phyloP scores from a whole-genome alignment of 2,113 vertebrate genomes.

The Melanerpes formicivorus region DNA sequence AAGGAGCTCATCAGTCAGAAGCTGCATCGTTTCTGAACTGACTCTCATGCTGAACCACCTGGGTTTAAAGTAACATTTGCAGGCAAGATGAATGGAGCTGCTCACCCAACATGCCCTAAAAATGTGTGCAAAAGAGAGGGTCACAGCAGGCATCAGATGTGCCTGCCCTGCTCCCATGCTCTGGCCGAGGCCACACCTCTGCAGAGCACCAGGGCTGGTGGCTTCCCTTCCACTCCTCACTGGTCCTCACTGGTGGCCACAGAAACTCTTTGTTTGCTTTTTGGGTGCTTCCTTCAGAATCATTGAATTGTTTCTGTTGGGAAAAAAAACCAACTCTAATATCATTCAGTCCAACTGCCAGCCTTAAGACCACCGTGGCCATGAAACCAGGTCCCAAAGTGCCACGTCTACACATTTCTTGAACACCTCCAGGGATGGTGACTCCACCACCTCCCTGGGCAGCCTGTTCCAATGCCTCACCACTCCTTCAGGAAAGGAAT shows the following conservation, averaged over 20 bases:
- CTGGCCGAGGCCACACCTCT: background rate
- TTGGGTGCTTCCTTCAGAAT: background rate
- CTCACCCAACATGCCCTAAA: background rate
- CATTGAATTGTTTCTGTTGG: too few species aligned
- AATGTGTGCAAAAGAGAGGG: background rate
- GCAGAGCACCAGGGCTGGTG: accelerated
- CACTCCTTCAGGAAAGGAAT: too few species aligned
- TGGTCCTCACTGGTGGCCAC: accelerated
- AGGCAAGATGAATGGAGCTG: background rate
- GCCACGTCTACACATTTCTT: too few species aligned
- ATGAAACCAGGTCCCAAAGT: too few species aligned
- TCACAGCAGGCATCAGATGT: background rate
- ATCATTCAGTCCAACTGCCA: too few species aligned
- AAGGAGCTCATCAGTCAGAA: constrained; percentile 52
- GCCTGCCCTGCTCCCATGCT: accelerated
- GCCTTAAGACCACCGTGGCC: too few species aligned
- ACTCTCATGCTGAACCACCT: constrained; percentile 38
- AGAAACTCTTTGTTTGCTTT: background rate
- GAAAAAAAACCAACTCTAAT: too few species aligned
- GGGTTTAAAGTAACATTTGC: constrained; percentile 38
- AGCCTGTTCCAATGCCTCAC: too few species aligned
- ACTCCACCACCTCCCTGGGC: too few species aligned
- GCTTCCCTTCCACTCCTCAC: background rate
- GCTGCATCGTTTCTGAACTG: constrained; percentile 22
- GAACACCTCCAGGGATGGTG: too few species aligned